These are phyloP conservation scores for Rousettus leschenaultii DNA, from an alignment of 2,113 vertebrate genomes.

Conservation along the genomic window DNA sequence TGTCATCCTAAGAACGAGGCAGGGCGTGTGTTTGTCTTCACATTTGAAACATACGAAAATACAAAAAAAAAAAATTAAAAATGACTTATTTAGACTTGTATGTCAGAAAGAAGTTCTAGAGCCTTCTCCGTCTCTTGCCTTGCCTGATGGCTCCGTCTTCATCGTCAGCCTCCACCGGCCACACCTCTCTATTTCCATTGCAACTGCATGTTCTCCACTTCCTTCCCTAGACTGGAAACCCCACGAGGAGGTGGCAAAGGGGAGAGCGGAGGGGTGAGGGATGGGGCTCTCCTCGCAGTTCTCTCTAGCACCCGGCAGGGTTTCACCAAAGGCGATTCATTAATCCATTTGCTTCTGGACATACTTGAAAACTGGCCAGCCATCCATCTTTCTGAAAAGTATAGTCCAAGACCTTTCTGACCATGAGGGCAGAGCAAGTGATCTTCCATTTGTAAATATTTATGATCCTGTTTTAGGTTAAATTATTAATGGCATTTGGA, in stretches of 20 bases:
- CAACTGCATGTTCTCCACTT: not conserved
- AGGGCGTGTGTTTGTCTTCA: not conserved
- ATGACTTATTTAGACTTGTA: not conserved
- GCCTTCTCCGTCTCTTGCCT: not conserved
- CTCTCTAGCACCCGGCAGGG: not conserved
- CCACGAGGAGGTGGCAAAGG: rapidly evolving
- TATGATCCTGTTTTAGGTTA: constrained; percentile 11
- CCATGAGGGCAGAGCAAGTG: not conserved
- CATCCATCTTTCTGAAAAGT: not conserved
- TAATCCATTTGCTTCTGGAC: not conserved
- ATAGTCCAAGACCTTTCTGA: not conserved
- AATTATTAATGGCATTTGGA: constrained; percentile 28
- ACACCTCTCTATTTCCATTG: not conserved
- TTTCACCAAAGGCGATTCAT: not conserved
- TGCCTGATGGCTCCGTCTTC: too few relatives aligned
- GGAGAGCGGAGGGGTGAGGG: too few relatives aligned
- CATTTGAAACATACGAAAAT: not conserved
- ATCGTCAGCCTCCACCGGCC: not conserved
- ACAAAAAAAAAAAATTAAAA: not conserved
- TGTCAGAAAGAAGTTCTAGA: not conserved
- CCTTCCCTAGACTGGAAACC: not conserved
- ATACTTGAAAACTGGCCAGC: not conserved
- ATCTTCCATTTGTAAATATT: constrained; percentile 33
- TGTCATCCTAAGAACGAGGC: not conserved
- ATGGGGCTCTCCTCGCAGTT: not conserved